Evolutionary conservation across 2,888 invertebrate genomes (phyloP), one percentile per base, ranked within the genome.

Genomic region (Drosophila falleni): DNA sequence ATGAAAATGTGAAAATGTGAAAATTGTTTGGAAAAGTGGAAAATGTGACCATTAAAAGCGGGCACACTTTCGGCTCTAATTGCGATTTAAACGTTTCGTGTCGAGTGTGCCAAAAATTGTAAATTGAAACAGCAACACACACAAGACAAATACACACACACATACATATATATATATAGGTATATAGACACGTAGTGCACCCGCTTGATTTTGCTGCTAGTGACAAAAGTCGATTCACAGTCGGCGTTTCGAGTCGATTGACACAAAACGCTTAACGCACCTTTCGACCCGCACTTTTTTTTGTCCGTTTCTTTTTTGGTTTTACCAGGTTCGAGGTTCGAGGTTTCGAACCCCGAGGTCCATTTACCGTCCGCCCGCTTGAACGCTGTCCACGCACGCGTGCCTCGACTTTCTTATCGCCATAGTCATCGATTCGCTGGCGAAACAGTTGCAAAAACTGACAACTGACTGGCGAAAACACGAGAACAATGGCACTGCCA

Each of bases 281-380:
- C 84, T 87, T 84, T 84, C 87, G 82, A 82, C 84, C 84, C 84
- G 84, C 84, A 84, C 80, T 50, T 69, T 81, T 71, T 62, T 46
- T 19, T 60, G 35, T 35, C 8, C 8, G 29, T 47, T 51, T 37
- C 1, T 46, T 31, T 10, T 26, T 26, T 41, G 35, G 49, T 26
- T 39, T 10, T 47, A 2, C 53, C 29, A 29, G 41, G 31, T 42
- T 37, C 5, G 35, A n/a, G n/a, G 13, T 19, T 13, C n/a, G 61
- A 29, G 29, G 29, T 29, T 29, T 37, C 5, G 35, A 37, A 37
- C 35, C 35, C 35, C n/a, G 61, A 29, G 29, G 29, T 29, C 6
- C 29, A 5, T 29, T 29, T 29, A 8, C 29, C 29, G 77, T 74
- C 72, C 76, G 77, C 76, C 72, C 76, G 81, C 83, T 77, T 79